Evolutionary conservation across 2,888 invertebrate species (phyloP).

Genomic region (Cactoblastis cactorum): DNA sequence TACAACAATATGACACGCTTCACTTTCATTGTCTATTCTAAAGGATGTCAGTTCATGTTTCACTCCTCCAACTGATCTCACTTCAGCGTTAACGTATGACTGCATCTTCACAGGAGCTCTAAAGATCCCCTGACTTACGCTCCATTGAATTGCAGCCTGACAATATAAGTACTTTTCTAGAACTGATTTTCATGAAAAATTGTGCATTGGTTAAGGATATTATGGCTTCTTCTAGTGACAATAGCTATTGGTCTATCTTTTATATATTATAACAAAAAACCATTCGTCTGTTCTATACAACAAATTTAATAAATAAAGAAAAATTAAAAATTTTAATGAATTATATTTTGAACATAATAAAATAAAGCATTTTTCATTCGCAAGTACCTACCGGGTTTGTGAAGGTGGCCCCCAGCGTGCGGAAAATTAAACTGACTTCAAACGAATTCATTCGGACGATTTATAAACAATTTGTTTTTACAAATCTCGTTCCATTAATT

Average conservation of each 20-base stretch:
- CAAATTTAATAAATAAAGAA: neutral
- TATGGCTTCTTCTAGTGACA: too few species aligned
- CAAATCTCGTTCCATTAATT: conserved; percentile 26
- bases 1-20: neutral
- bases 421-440: conserved; percentile 36
- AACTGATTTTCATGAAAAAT: neutral
- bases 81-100: conserved; percentile 3
- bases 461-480: conserved; percentile 27
- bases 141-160: neutral
- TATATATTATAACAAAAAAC: neutral
- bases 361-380: conserved; percentile 13
- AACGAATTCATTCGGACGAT: conserved; percentile 31
- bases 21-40: neutral
- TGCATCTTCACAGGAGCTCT: conserved; percentile 4
- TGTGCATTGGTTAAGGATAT: neutral
- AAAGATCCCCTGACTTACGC: conserved; percentile 4
- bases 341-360: neutral
- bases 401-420: conserved; percentile 21
- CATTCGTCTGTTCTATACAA: too few species aligned
- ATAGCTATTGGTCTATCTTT: too few species aligned
- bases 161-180: neutral
- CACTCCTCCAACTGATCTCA: neutral
- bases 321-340: neutral
- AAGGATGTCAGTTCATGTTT: neutral
- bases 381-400: neutral